Conservation (phyloP, 1,140 invertebrate genomes). For the Leptopilina clavipes region DNA sequence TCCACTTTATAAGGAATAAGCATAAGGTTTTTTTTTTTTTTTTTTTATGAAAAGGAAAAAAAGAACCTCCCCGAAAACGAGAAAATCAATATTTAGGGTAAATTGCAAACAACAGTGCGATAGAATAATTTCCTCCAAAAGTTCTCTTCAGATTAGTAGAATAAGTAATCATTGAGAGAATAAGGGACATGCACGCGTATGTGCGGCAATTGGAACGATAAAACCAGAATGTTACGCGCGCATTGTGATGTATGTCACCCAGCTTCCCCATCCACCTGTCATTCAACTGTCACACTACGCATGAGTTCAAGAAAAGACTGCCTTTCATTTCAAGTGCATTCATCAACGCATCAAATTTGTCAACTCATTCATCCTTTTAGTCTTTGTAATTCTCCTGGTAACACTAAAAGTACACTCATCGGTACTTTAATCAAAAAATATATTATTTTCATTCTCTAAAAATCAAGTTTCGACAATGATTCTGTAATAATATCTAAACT, state of each 20-base stretch:
- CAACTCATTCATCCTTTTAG: background rate
- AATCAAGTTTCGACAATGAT: no score
- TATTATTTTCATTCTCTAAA: no score
- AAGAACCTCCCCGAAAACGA: background rate
- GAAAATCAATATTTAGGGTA: background rate
- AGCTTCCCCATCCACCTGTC: slow-evolving; percentile 63
- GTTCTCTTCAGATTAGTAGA: background rate
- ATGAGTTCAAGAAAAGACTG: slow-evolving; percentile 30
- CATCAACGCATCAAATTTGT: slow-evolving; percentile 12
- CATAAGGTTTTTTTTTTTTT: no score
- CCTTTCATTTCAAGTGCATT: slow-evolving; percentile 5
- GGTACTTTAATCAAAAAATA: no score
- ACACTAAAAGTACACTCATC: no score
- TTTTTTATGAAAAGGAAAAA: background rate
- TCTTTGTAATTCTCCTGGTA: no score
- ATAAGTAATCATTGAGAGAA: slow-evolving; percentile 40
- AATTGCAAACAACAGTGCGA: background rate
- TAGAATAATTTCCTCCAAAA: no score
- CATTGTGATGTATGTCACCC: slow-evolving; percentile 55
- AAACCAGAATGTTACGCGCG: slow-evolving; percentile 33
- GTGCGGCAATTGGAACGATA: slow-evolving; percentile 55
- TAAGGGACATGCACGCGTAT: slow-evolving; percentile 32
- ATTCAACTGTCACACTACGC: slow-evolving; percentile 64
- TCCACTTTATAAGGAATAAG: background rate
- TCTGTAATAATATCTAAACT: no score